Evolutionary conservation across 2,113 vertebrate species (phyloP).

Genomic region (Phodopus roborovskii): DNA sequence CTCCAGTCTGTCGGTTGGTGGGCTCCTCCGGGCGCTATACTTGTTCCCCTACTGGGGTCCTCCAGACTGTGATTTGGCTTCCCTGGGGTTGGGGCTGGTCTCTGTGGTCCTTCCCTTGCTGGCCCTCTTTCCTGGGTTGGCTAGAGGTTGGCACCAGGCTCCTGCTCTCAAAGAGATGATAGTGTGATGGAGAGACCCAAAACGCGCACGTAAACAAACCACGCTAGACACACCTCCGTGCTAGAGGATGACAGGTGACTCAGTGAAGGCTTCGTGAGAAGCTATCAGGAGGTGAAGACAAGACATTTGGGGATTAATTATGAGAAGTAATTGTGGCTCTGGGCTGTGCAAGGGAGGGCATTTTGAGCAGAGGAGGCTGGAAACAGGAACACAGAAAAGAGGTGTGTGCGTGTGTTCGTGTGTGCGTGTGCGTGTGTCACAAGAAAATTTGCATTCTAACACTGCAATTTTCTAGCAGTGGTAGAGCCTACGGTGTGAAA

Average conservation of each 20-base stretch:
- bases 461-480: neutral
- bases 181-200: neutral
- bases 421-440: neutral
- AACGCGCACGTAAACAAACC: conserved; percentile 43
- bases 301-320: neutral
- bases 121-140: neutral
- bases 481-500: neutral
- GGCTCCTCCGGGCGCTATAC: neutral
- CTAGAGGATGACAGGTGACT: neutral
- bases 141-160: neutral
- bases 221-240: neutral
- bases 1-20: neutral
- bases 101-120: neutral
- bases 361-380: neutral
- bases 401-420: neutral
- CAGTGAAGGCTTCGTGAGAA: neutral
- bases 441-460: neutral
- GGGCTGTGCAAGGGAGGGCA: neutral
- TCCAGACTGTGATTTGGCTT: neutral
- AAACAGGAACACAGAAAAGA: neutral
- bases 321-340: neutral
- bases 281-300: neutral
- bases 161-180: neutral
- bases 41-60: neutral
- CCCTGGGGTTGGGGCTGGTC: neutral